Conservation (phyloP, 2,888 invertebrate genomes). For the Melanophora roralis region DNA sequence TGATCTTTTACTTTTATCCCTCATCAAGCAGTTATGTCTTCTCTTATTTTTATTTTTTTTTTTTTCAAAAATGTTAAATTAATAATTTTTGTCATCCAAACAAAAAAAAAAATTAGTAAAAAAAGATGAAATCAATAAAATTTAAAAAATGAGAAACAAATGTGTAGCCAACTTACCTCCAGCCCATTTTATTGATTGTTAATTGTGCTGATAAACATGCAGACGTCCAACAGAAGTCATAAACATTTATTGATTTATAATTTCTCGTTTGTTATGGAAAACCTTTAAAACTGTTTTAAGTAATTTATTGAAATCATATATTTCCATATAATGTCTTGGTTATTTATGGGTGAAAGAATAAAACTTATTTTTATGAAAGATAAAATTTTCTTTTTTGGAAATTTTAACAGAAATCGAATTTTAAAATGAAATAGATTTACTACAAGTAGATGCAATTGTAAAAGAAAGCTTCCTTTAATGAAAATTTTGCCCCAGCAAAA, state of each 20-base stretch:
- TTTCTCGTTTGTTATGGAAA: slow-evolving; percentile 13
- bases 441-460: too few relatives aligned
- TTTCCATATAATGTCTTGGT: too few relatives aligned
- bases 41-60: background rate
- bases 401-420: too few relatives aligned
- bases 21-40: slow-evolving; percentile 45
- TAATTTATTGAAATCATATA: slow-evolving; percentile 16
- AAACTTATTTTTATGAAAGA: too few relatives aligned
- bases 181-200: slow-evolving; percentile 48
- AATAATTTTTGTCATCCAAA: slow-evolving; percentile 52
- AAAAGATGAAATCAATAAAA: background rate
- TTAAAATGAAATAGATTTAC: too few relatives aligned
- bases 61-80: background rate
- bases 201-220: slow-evolving; percentile 46
- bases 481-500: too few relatives aligned
- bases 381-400: too few relatives aligned
- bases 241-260: slow-evolving; percentile 55
- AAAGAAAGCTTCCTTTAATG: too few relatives aligned
- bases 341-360: too few relatives aligned
- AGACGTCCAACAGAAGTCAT: slow-evolving; percentile 39
- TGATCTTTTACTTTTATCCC: slow-evolving; percentile 67
- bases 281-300: slow-evolving; percentile 13
- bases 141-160: background rate
- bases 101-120: slow-evolving; percentile 43
- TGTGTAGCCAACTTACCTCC: slow-evolving; percentile 26